Base-by-base conservation (phyloP, 92 coral and sea anemone genomes). In the Umimayanthus kanabou region DNA sequence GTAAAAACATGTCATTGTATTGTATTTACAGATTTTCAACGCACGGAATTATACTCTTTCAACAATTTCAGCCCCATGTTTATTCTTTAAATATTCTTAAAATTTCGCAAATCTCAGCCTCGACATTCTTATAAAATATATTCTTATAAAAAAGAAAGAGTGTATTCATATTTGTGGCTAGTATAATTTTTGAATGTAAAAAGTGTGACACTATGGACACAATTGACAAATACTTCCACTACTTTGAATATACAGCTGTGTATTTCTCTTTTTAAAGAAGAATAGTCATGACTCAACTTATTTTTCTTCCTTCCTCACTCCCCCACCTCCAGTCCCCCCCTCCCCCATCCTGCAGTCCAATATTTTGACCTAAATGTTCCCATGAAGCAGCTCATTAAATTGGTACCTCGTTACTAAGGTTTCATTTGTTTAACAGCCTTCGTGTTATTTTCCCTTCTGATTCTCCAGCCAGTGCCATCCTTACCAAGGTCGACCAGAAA, bases 401-500 rank as follows among this genome's bases (percentile, higher is more conserved):
- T 53, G 18, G 18, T 53, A 2, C 14, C 20, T 53, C 58, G 4
- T 13, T 13, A 53, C 4, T 71, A 71, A 8, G 9, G 1, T 71
- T 70, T 6, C 6, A 70, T 25, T 28, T 23, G 30, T n/a, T 53
- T 53, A 13, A 53, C 58, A 53, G 20, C 58, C 14, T 53, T 6
- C 22, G 69, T 18, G 25, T 20, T 61, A 14, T 57, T 57, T 73
- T 73, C 37, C 1, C 14, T 8, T 26, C 66, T n/a, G 20, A 1
- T 50, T 28, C 26, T 22, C 3, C 6, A 83, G 87, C 87, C 87
- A 70, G 4, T 25, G 30, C 87, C 65, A 16, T 70, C 65, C 20
- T 45, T 83, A 50, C 87, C 87, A 26, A 69, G 87, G 42, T 83
- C 87, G 26, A 70, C 87, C 9, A 83, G 69, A 30, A 83, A 70